These are phyloP conservation scores for Natator depressus DNA, from an alignment of 2,113 vertebrate genomes.

Conservation along the genomic window DNA sequence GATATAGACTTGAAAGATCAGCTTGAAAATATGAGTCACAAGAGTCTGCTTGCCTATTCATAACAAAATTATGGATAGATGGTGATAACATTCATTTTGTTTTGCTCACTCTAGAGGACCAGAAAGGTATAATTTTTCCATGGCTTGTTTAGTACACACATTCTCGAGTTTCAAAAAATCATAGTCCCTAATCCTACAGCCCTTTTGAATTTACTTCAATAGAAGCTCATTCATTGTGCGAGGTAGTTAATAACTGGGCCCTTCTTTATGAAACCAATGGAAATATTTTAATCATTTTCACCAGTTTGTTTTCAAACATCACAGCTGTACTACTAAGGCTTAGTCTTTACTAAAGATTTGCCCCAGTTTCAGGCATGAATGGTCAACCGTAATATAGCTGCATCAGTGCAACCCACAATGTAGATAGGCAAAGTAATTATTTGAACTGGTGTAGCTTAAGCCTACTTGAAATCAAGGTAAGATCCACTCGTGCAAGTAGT, in stretches of 20 bases:
- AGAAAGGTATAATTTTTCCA: neutral
- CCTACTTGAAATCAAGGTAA: neutral
- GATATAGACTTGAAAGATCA: neutral
- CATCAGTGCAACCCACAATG: neutral
- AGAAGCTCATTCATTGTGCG: neutral
- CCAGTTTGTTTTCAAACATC: neutral
- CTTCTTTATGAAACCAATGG: neutral
- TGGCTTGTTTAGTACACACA: neutral
- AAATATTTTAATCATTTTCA: neutral
- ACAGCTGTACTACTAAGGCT: neutral
- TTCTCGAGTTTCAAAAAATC: neutral
- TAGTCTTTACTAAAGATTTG: neutral
- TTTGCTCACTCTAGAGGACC: neutral
- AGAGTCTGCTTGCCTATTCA: neutral
- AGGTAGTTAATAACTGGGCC: neutral
- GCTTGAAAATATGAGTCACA: neutral
- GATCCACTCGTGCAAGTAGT: neutral
- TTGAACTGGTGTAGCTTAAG: neutral
- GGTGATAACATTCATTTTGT: neutral
- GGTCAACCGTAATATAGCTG: neutral
- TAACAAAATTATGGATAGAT: neutral
- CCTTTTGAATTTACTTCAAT: neutral
- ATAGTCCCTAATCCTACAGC: neutral
- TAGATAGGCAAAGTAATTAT: neutral
- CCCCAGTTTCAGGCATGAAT: neutral